Conservation (phyloP, 2,113 vertebrate genomes). For the Ciconia boyciana region DNA sequence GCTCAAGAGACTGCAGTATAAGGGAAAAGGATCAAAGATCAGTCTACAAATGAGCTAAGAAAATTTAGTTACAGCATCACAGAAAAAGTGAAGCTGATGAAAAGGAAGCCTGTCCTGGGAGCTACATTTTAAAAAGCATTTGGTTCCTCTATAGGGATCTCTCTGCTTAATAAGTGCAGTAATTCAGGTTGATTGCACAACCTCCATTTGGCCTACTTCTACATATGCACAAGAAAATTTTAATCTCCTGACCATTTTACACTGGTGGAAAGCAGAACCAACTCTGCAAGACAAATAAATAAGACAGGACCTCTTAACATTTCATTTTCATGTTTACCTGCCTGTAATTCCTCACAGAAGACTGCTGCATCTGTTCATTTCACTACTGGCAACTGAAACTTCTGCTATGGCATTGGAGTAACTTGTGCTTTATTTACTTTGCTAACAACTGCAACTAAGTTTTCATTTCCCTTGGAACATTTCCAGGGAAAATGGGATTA, state of each 20-base stretch:
- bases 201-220: not conserved
- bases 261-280: not conserved
- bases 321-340: not conserved
- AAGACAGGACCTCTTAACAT: not conserved
- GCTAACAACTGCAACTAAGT: not conserved
- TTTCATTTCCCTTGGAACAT: constrained; percentile 28
- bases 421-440: constrained; percentile 24
- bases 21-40: not conserved
- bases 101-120: not conserved
- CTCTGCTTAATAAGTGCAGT: not conserved
- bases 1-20: not conserved
- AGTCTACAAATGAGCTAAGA: not conserved
- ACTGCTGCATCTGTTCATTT: not conserved
- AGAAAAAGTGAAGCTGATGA: not conserved
- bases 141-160: not conserved
- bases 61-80: not conserved
- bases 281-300: not conserved
- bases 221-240: not conserved
- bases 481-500: constrained; percentile 38
- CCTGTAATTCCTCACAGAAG: not conserved
- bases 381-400: not conserved
- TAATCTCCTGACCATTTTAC: not conserved
- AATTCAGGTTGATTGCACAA: constrained; percentile 32
- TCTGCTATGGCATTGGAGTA: not conserved
- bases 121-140: not conserved